Evolutionary conservation across 1,140 invertebrate species (phyloP).

Genomic region (Globodera ellingtonae): DNA sequence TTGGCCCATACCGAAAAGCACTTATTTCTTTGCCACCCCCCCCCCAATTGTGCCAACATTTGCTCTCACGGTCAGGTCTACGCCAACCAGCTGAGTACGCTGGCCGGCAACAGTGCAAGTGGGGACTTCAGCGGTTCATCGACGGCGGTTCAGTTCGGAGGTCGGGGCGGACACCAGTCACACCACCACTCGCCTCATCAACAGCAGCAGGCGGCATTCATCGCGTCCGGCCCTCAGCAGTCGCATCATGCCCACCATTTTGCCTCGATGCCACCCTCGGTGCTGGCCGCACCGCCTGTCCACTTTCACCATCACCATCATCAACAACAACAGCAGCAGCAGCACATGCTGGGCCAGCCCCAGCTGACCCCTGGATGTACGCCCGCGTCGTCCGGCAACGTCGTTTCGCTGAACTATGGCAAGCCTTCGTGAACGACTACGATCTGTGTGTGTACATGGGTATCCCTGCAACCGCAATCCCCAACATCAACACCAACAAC

Average conservation of each 20-base stretch:
- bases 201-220: background rate
- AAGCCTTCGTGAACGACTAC: background rate
- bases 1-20: too few species aligned
- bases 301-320: constrained; percentile 2
- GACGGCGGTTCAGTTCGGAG: background rate
- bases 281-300: background rate
- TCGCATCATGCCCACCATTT: constrained; percentile 7
- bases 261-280: background rate
- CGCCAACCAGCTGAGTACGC: constrained; percentile 29
- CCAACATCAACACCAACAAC: too few species aligned
- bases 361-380: background rate
- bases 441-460: background rate
- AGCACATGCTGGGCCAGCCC: background rate
- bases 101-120: constrained; percentile 6
- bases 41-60: too few species aligned
- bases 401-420: background rate
- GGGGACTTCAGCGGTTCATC: background rate
- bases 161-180: constrained; percentile 7
- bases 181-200: background rate
- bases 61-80: constrained; percentile 9
- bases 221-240: background rate
- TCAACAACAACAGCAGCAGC: constrained; percentile 11
- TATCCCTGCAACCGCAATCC: too few species aligned
- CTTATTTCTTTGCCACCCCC: too few species aligned
- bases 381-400: background rate